Conservation (phyloP, 2,797 vertebrate genomes). For the Hypotaenidia okinawae region DNA sequence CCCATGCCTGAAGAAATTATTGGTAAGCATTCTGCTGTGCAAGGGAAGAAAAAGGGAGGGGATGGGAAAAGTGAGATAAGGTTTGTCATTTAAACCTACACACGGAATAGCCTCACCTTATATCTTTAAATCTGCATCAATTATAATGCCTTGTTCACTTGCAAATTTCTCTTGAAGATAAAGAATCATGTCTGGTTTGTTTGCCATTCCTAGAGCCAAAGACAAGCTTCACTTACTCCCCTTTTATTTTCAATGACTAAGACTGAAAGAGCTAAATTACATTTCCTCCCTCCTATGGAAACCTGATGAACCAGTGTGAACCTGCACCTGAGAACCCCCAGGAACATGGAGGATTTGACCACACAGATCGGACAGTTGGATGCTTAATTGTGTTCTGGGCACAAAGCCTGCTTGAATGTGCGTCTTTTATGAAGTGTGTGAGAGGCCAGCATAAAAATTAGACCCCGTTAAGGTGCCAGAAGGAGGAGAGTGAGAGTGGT, state of each 20-base stretch:
- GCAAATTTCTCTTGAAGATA: slow-evolving; percentile 65
- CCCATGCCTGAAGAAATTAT: background rate
- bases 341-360: slow-evolving; percentile 7
- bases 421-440: slow-evolving; percentile 33
- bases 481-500: background rate
- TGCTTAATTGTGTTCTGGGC: slow-evolving; percentile 42
- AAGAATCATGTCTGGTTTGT: slow-evolving; percentile 50
- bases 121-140: slow-evolving; percentile 63
- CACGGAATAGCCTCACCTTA: slow-evolving; percentile 50
- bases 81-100: slow-evolving; percentile 46
- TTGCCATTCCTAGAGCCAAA: slow-evolving; percentile 54
- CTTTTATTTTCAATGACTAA: slow-evolving; percentile 60
- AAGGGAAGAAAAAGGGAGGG: slow-evolving; percentile 56
- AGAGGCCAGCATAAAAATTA: slow-evolving; percentile 50
- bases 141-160: slow-evolving; percentile 58
- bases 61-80: slow-evolving; percentile 66
- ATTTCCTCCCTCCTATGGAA: slow-evolving; percentile 48
- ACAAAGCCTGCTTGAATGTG: slow-evolving; percentile 53
- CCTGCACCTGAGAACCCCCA: slow-evolving; percentile 59
- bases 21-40: slow-evolving; percentile 5
- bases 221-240: slow-evolving; percentile 52
- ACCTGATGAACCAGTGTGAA: slow-evolving; percentile 68
- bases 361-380: slow-evolving; percentile 61
- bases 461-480: slow-evolving; percentile 32
- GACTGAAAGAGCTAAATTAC: slow-evolving; percentile 62